Conservation (phyloP, 1,140 invertebrate species). For the Pinna nobilis region DNA sequence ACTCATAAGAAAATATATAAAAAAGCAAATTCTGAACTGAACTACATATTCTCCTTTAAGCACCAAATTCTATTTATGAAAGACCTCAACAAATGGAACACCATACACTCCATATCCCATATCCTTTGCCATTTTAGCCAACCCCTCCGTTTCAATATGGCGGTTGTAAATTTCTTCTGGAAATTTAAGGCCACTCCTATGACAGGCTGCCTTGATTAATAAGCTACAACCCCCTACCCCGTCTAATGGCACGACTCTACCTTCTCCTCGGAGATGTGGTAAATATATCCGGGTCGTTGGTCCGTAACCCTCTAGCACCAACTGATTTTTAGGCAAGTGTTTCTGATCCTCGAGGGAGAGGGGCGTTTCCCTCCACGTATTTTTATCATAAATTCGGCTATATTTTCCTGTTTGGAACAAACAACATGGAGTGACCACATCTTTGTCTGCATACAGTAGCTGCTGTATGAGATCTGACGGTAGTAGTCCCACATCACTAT, state of each 20-base stretch:
- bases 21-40: neutral
- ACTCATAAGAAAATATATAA: neutral
- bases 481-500: constrained; percentile 63
- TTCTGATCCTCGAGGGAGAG: constrained; percentile 55
- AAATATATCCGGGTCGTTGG: constrained; percentile 58
- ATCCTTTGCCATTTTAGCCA: constrained; percentile 66
- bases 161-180: constrained; percentile 61
- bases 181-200: constrained; percentile 66
- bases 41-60: too few species aligned
- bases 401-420: constrained; percentile 46
- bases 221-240: constrained; percentile 69
- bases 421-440: constrained; percentile 63
- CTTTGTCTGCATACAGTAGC: constrained; percentile 59
- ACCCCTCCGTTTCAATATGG: constrained; percentile 71
- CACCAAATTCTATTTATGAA: constrained; percentile 51
- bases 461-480: constrained; percentile 65
- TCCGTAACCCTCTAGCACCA: constrained; percentile 69
- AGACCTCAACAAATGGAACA: constrained; percentile 66
- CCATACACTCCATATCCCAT: constrained; percentile 64
- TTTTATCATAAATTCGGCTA: constrained; percentile 65
- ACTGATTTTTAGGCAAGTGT: constrained; percentile 38
- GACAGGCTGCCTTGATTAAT: constrained; percentile 57
- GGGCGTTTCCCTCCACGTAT: constrained; percentile 69
- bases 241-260: constrained; percentile 64
- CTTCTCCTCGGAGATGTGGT: constrained; percentile 62